phyloP scores from a whole-genome alignment of 1,140 invertebrate species.

The Drosophila nigromelanica region DNA sequence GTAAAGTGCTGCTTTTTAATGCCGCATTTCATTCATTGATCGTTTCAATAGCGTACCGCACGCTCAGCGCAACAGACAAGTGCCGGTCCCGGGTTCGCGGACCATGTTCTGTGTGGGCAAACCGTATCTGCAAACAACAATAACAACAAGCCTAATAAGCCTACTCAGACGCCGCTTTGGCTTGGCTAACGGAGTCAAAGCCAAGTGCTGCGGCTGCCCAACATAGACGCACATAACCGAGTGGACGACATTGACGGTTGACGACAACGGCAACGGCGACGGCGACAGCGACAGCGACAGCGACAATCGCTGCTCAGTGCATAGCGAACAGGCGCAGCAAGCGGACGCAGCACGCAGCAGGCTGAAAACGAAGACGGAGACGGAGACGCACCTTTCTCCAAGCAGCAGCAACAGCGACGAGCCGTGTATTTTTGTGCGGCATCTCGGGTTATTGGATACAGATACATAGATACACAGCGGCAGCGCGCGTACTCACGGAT shows the following conservation, averaged over 20 bases:
- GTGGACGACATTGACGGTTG: conserved; percentile 61
- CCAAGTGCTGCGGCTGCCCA: conserved; percentile 58
- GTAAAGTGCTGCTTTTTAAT: conserved; percentile 66
- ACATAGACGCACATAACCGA: conserved; percentile 37
- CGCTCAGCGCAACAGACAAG: conserved; percentile 64
- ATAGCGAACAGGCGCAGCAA: conserved; percentile 73
- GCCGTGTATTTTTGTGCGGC: conserved; percentile 64
- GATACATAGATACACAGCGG: conserved; percentile 48
- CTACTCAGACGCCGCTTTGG: conserved; percentile 29
- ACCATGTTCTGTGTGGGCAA: conserved; percentile 60
- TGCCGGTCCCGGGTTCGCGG: conserved; percentile 30
- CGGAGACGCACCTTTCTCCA: conserved; percentile 63
- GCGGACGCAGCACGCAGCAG: conserved; percentile 54
- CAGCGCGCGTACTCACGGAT: conserved; percentile 73
- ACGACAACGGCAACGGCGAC: conserved; percentile 37
- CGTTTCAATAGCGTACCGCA: conserved; percentile 75
- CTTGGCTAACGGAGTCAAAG: conserved; percentile 75
- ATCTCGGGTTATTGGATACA: conserved; percentile 77
- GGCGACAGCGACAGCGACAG: conserved; percentile 43
- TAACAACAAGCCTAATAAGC: conserved; percentile 46
- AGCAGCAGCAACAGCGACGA: conserved; percentile 21
- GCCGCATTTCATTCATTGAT: conserved; percentile 82
- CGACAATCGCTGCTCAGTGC: conserved; percentile 63
- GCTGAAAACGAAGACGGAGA: conserved; percentile 20
- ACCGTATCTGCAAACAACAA: conserved; percentile 18